These are phyloP conservation scores for Myotis daubentonii DNA, from an alignment of 2,797 vertebrate species.

Conservation along the genomic window DNA sequence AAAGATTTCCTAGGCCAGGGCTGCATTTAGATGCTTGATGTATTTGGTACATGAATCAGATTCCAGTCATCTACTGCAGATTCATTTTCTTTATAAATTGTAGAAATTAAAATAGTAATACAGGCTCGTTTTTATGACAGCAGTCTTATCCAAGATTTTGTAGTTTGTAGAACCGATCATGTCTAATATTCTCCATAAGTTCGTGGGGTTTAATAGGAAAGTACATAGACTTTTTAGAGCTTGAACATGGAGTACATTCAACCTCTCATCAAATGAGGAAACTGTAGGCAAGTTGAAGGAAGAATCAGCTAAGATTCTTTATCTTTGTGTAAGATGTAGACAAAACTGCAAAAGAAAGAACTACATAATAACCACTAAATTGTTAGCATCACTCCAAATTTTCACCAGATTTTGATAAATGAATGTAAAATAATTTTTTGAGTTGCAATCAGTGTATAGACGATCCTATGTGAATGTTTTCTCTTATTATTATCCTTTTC, in stretches of 20 bases:
- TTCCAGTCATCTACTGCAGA: constrained; percentile 24
- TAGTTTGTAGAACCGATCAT: constrained; percentile 43
- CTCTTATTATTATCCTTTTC: constrained; percentile 6
- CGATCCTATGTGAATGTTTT: not conserved
- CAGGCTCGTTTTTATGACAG: constrained; percentile 34
- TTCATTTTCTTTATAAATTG: constrained; percentile 52
- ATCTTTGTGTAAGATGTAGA: not conserved
- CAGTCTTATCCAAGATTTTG: constrained; percentile 39
- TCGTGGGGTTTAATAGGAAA: constrained; percentile 28
- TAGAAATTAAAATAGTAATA: constrained; percentile 57
- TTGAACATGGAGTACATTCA: constrained; percentile 35
- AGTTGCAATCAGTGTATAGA: not conserved
- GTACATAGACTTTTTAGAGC: constrained; percentile 9
- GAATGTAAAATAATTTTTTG: constrained; percentile 41
- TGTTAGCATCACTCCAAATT: not conserved
- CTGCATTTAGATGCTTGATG: constrained; percentile 39
- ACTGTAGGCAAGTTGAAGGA: not conserved
- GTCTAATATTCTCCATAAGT: constrained; percentile 48
- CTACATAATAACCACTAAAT: constrained; percentile 34
- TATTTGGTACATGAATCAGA: constrained; percentile 50
- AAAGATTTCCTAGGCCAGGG: not conserved
- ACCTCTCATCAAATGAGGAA: constrained; percentile 26
- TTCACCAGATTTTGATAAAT: constrained; percentile 19
- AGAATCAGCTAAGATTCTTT: constrained; percentile 30
- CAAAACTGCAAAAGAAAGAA: constrained; percentile 21